Percentiles rank a stretch among this genome's conserved stretches.
phyloP scores from a whole-genome alignment of 2,888 invertebrate species.

The Drosophila fungiperda region DNA sequence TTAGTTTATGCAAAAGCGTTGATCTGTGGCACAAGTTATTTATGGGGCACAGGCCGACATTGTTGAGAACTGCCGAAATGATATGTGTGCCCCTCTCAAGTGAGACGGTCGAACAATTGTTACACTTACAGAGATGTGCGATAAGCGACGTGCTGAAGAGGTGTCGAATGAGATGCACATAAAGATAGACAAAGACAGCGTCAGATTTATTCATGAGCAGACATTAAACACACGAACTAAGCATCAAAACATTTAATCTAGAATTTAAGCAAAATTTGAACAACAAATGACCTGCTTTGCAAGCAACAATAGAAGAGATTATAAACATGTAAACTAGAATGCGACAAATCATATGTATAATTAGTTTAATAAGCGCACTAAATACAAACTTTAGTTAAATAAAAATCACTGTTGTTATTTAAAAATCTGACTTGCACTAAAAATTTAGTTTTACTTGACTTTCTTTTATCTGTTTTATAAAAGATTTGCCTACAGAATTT shows the following conservation, averaged over 20 bases:
- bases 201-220: background rate
- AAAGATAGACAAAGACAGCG: background rate
- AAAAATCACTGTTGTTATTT: too few species aligned
- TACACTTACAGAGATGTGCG: conserved; percentile 24
- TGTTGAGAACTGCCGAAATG: conserved; percentile 36
- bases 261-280: background rate
- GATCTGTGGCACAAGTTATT: conserved; percentile 60
- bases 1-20: conserved; percentile 74
- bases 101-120: conserved; percentile 25
- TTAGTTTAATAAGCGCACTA: background rate
- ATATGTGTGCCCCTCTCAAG: conserved; percentile 47
- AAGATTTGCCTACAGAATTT: background rate
- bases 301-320: background rate
- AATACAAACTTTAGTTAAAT: background rate
- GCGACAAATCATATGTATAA: background rate
- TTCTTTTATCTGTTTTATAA: background rate
- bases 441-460: background rate
- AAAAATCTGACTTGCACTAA: background rate
- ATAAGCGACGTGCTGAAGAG: conserved; percentile 15
- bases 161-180: conserved; percentile 14
- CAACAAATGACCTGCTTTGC: background rate
- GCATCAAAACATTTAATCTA: background rate
- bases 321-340: background rate
- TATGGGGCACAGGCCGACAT: conserved; percentile 43
- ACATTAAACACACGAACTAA: background rate